Conservation (phyloP, 2,113 vertebrate genomes). For the Sebastes fasciatus region DNA sequence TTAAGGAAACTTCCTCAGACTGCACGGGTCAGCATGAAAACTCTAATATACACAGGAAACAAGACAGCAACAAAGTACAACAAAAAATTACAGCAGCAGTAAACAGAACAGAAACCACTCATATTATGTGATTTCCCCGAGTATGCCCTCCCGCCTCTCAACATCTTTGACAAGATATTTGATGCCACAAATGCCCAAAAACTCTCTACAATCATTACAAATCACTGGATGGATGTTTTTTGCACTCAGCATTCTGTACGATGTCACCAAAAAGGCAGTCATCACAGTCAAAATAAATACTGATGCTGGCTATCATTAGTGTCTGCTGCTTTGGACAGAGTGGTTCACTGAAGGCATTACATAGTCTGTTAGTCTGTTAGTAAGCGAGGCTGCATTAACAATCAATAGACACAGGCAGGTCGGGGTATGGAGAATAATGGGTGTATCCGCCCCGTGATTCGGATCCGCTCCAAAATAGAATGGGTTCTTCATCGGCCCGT, state of each 20-base stretch:
- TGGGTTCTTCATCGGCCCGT: too few species aligned
- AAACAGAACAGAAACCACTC: neutral
- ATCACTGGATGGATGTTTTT: neutral
- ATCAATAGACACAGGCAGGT: conserved; percentile 13
- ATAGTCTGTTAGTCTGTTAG: neutral
- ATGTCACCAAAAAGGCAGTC: neutral
- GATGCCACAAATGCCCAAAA: neutral
- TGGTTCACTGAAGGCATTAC: neutral
- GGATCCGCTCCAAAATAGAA: too few species aligned
- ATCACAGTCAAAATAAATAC: conserved; percentile 8
- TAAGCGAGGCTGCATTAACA: conserved; percentile 10
- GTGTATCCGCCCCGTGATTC: too few species aligned
- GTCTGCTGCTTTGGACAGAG: neutral
- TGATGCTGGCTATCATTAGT: conserved; percentile 1
- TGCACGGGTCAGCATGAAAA: conserved; percentile 19
- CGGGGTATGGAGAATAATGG: neutral
- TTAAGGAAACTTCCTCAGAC: conserved; percentile 19
- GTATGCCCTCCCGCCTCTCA: too few species aligned
- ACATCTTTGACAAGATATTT: too few species aligned
- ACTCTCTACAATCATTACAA: neutral
- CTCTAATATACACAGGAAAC: neutral
- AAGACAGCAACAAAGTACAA: neutral
- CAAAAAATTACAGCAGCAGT: neutral
- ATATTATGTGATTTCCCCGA: too few species aligned
- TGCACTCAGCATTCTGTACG: neutral